Conservation (phyloP, 2,797 vertebrate species). For the Gastrophryne carolinensis region DNA sequence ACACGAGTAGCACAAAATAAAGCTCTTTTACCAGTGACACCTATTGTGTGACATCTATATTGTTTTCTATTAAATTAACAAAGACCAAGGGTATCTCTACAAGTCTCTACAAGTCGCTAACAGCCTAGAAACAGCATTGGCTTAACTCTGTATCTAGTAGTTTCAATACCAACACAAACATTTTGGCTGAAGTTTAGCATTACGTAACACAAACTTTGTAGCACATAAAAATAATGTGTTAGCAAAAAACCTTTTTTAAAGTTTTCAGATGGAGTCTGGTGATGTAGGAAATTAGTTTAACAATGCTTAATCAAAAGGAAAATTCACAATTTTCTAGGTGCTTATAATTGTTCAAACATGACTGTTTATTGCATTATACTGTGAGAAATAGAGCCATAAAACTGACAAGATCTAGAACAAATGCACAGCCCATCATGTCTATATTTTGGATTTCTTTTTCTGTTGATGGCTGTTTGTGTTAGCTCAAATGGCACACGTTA, state of each 20-base stretch:
- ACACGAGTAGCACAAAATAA: no score
- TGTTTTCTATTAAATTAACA: no score
- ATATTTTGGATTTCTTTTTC: not conserved
- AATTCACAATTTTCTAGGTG: constrained; percentile 16
- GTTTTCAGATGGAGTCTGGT: not conserved
- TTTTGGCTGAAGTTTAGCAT: no score
- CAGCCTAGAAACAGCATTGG: no score
- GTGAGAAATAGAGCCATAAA: constrained; percentile 14
- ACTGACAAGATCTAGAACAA: not conserved
- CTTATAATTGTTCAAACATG: constrained; percentile 38
- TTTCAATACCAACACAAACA: no score
- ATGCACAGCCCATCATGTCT: not conserved
- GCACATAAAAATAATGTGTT: not conserved
- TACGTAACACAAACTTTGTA: not conserved
- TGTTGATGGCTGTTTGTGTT: not conserved
- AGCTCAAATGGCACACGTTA: no score
- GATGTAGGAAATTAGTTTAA: constrained; percentile 27
- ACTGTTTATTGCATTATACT: constrained; percentile 21
- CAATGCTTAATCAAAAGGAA: constrained; percentile 37
- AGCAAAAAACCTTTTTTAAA: not conserved
- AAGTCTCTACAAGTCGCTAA: no score
- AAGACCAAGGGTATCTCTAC: no score
- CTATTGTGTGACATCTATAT: no score
- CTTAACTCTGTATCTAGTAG: no score
- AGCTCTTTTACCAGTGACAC: no score